phyloP scores from a whole-genome alignment of 2,113 vertebrate species.

The Prunella fulvescens region DNA sequence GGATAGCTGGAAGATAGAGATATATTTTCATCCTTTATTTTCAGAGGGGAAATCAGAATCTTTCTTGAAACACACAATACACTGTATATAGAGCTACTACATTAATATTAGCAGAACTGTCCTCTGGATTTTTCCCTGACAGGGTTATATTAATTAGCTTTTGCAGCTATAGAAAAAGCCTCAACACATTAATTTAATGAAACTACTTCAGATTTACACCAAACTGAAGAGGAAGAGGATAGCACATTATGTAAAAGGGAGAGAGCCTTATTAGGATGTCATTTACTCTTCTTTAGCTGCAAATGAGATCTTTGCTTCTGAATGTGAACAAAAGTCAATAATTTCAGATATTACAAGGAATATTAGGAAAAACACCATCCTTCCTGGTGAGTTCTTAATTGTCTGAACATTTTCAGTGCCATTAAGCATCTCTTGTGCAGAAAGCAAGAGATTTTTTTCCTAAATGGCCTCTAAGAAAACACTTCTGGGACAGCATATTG shows the following conservation, averaged over 20 bases:
- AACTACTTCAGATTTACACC: neutral
- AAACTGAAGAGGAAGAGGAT: neutral
- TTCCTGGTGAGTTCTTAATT: neutral
- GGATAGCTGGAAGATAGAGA: neutral
- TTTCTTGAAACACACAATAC: neutral
- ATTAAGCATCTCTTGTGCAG: neutral
- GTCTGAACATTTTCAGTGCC: neutral
- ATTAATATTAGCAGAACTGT: neutral
- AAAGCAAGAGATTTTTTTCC: neutral
- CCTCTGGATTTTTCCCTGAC: neutral
- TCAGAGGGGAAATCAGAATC: neutral
- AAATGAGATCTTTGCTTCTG: constrained; percentile 1
- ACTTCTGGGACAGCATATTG: neutral
- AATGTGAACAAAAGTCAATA: constrained; percentile 24
- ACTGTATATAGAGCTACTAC: neutral
- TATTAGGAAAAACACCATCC: neutral
- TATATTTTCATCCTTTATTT: neutral
- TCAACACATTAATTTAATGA: neutral
- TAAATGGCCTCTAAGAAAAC: neutral
- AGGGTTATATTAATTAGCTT: neutral
- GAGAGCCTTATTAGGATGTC: neutral
- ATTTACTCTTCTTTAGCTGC: neutral
- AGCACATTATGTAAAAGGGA: neutral
- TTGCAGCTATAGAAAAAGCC: neutral
- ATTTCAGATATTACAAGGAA: neutral